Conservation (phyloP, 2,113 vertebrate genomes). For the Chloebia gouldiae region DNA sequence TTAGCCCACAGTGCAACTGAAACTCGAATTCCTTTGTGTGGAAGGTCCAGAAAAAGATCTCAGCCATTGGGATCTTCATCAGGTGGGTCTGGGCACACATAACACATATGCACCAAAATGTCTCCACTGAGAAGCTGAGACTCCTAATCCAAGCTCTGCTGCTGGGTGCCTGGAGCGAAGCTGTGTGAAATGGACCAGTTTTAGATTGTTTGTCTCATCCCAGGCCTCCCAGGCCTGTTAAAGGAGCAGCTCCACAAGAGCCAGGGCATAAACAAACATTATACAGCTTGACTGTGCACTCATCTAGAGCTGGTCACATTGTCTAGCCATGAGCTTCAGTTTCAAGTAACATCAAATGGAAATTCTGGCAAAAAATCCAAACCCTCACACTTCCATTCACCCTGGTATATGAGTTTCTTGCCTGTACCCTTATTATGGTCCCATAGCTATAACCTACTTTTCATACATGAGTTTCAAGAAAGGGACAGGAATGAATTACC, state of each 20-base stretch:
- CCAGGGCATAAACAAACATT: neutral
- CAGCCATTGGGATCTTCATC: neutral
- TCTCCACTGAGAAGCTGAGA: neutral
- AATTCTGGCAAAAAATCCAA: neutral
- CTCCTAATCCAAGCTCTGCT: neutral
- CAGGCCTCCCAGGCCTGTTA: neutral
- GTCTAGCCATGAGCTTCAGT: neutral
- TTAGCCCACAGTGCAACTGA: neutral
- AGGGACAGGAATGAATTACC: neutral
- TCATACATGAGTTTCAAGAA: neutral
- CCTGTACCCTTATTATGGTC: neutral
- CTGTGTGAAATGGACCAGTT: neutral
- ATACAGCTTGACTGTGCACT: neutral
- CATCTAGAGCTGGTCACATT: neutral
- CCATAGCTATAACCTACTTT: neutral
- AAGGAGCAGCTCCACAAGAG: neutral
- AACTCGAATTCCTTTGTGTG: neutral
- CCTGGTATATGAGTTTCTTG: neutral
- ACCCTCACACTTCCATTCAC: neutral
- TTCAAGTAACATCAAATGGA: conserved; percentile 18
- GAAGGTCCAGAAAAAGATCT: neutral
- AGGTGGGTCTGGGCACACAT: neutral
- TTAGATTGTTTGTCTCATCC: neutral
- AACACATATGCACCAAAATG: neutral
- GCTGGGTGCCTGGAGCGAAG: neutral